These are phyloP conservation scores for Lycia hirtaria DNA, from an alignment of 2,888 invertebrate species.

Conservation along the genomic window DNA sequence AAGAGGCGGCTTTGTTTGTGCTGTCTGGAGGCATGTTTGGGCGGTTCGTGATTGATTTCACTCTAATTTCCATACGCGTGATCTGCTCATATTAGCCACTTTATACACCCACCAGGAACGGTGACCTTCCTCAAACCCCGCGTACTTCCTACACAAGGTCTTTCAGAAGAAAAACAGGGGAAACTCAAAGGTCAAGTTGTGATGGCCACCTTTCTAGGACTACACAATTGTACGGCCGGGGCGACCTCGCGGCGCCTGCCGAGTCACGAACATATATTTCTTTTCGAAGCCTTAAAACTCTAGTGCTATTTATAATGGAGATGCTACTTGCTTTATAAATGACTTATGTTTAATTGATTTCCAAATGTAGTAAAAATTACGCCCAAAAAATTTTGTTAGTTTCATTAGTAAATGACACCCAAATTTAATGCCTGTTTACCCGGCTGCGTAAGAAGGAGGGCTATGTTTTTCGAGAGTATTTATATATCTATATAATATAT, in stretches of 20 bases:
- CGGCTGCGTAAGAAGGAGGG: too few relatives aligned
- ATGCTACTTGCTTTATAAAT: constrained; percentile 46
- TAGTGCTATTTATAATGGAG: constrained; percentile 52
- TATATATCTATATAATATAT: too few relatives aligned
- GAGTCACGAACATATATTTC: constrained; percentile 83
- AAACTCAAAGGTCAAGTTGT: constrained; percentile 57
- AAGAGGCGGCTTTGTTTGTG: constrained; percentile 70
- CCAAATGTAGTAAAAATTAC: too few relatives aligned
- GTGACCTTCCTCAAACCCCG: constrained; percentile 47
- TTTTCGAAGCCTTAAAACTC: constrained; percentile 72
- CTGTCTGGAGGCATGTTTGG: constrained; percentile 74
- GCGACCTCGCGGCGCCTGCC: constrained; percentile 82
- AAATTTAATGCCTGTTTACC: too few relatives aligned
- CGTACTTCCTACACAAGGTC: constrained; percentile 29
- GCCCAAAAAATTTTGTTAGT: too few relatives aligned
- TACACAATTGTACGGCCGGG: constrained; percentile 72
- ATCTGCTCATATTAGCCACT: constrained; percentile 81
- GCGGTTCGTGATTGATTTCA: constrained; percentile 82
- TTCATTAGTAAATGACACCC: too few relatives aligned
- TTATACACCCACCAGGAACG: constrained; percentile 66
- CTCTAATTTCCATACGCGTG: constrained; percentile 85
- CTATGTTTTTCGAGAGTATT: too few relatives aligned
- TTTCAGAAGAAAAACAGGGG: constrained; percentile 50
- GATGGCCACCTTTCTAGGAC: constrained; percentile 69
- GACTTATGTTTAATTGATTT: too few relatives aligned